A percentile compares a stretch with the other conserved stretches of the same genome.
Evolutionary conservation across 2,113 vertebrate genomes (phyloP).

Genomic region (Hyla sarda): DNA sequence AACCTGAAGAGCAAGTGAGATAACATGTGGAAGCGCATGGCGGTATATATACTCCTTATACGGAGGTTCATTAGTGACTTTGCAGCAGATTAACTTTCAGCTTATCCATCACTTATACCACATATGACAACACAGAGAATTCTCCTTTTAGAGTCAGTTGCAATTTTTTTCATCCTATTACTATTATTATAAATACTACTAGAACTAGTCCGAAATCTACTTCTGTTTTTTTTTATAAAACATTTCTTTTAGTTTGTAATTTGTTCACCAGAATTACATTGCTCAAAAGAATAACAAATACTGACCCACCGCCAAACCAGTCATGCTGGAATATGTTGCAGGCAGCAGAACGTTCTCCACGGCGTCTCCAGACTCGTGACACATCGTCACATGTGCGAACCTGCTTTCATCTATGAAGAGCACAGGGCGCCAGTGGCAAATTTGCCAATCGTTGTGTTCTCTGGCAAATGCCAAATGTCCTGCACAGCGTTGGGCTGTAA

Average conservation of each 20-base stretch:
- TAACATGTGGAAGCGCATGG: background rate
- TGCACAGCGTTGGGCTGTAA: no score
- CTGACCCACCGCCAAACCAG: no score
- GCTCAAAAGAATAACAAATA: no score
- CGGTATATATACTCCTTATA: background rate
- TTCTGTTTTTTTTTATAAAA: background rate
- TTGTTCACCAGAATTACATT: background rate
- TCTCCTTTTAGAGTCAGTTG: background rate
- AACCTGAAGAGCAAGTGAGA: slow-evolving; percentile 17
- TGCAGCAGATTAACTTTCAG: background rate
- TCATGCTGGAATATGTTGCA: no score
- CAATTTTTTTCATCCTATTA: background rate
- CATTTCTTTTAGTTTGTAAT: background rate
- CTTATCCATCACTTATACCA: background rate
- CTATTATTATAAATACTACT: background rate
- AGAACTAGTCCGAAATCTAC: background rate
- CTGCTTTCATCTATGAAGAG: no score
- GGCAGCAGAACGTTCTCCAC: no score
- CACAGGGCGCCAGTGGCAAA: no score
- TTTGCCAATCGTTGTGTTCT: no score
- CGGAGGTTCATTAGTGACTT: slow-evolving; percentile 13
- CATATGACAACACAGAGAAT: background rate
- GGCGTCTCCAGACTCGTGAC: no score
- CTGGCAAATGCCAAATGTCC: no score
- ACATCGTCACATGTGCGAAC: no score